Conservation (phyloP, 2,888 invertebrate genomes). For the Drosophila paucipuncta region DNA sequence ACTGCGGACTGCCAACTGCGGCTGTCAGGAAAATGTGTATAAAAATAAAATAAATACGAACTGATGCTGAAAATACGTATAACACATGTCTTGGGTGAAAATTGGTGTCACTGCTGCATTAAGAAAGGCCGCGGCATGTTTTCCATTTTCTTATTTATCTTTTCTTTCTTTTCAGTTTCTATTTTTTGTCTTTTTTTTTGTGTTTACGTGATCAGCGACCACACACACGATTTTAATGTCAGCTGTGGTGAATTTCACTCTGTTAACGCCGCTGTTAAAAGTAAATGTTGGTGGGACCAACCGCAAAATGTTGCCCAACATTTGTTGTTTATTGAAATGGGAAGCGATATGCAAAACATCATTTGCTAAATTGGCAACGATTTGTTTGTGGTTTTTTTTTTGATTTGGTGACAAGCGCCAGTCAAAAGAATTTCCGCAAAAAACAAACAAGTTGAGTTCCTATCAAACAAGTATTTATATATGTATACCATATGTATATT, state of each 20-base stretch:
- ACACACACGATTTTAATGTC: constrained; percentile 15
- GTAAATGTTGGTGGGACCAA: constrained; percentile 1
- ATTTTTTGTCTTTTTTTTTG: constrained; percentile 3
- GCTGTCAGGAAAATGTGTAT: constrained; percentile 62
- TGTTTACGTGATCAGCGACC: constrained; percentile 66
- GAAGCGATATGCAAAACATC: neutral
- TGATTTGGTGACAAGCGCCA: constrained; percentile 61
- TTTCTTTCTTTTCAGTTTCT: constrained; percentile 12
- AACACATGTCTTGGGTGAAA: constrained; percentile 55
- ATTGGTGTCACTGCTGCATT: constrained; percentile 76
- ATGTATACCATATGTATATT: neutral
- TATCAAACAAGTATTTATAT: constrained; percentile 32
- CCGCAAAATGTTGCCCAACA: constrained; percentile 22
- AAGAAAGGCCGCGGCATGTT: constrained; percentile 63
- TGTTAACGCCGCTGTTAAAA: constrained; percentile 27
- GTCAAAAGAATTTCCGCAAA: constrained; percentile 59
- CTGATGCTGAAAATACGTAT: constrained; percentile 33
- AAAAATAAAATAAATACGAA: constrained; percentile 70
- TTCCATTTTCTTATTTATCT: constrained; percentile 19
- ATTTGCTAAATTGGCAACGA: constrained; percentile 68
- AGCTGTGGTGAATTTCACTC: constrained; percentile 48
- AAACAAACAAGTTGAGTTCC: constrained; percentile 19
- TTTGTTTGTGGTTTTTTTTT: constrained; percentile 20
- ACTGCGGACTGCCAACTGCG: constrained; percentile 25
- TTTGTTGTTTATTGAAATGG: constrained; percentile 10